phyloP scores from a whole-genome alignment of 2,113 vertebrate genomes.

The Scopus umbretta region DNA sequence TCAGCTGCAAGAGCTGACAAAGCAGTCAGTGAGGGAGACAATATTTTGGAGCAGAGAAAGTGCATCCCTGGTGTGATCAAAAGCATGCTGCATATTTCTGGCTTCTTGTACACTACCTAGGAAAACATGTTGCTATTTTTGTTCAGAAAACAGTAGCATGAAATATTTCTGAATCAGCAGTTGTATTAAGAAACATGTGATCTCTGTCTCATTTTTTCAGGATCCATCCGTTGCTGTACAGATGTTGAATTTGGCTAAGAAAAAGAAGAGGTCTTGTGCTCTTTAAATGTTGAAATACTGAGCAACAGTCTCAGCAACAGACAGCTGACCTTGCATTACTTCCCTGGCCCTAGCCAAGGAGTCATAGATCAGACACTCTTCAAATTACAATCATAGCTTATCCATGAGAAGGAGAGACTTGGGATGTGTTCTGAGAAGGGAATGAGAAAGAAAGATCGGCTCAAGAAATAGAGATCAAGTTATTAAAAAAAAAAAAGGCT shows the following conservation, averaged over 20 bases:
- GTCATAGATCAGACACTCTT: background rate
- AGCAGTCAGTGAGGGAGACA: background rate
- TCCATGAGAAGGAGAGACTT: background rate
- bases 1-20: background rate
- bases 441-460: background rate
- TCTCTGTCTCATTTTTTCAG: background rate
- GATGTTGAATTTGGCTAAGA: background rate
- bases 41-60: background rate
- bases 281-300: background rate
- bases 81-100: rapidly evolving
- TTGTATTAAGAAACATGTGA: background rate
- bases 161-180: background rate
- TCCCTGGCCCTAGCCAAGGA: background rate
- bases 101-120: background rate
- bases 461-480: background rate
- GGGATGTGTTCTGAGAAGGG: background rate
- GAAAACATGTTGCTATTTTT: background rate
- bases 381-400: background rate
- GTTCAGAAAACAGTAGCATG: background rate
- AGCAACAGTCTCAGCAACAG: background rate
- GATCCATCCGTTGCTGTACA: background rate
- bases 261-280: background rate
- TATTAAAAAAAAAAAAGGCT: too few species aligned
- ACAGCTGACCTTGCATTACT: background rate
- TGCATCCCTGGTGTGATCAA: background rate